Evolutionary conservation across 2,113 vertebrate genomes (phyloP).

Genomic region (Burhinus bistriatus): DNA sequence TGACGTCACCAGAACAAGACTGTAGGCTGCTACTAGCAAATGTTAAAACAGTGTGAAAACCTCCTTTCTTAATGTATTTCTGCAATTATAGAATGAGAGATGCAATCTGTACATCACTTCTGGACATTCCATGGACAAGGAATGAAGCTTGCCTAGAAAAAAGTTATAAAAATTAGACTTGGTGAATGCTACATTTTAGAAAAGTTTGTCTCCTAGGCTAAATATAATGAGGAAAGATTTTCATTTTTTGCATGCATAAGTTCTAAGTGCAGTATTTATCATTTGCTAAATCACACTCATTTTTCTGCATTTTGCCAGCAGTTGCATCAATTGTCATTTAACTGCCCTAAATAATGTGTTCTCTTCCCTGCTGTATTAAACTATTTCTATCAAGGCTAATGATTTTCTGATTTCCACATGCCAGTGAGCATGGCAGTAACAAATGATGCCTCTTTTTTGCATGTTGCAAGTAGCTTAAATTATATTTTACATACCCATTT

Average conservation of each 20-base stretch:
- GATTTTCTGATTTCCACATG: conserved; percentile 79
- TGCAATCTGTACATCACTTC: not conserved
- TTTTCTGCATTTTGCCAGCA: conserved; percentile 57
- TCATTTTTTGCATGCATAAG: conserved; percentile 44
- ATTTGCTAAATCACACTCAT: conserved; percentile 62
- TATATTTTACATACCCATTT: conserved; percentile 79
- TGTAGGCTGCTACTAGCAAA: not conserved
- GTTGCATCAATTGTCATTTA: conserved; percentile 74
- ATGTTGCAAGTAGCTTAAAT: conserved; percentile 76
- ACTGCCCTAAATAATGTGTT: conserved; percentile 74
- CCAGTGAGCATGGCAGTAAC: conserved; percentile 74
- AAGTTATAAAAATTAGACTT: conserved; percentile 50
- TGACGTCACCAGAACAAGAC: not conserved
- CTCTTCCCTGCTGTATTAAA: conserved; percentile 72
- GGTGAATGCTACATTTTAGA: conserved; percentile 19
- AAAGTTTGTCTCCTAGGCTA: conserved; percentile 37
- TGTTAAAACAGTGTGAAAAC: not conserved
- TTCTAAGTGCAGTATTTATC: conserved; percentile 64
- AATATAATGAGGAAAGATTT: conserved; percentile 63
- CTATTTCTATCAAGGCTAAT: conserved; percentile 74
- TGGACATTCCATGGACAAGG: not conserved
- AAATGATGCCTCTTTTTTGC: conserved; percentile 66
- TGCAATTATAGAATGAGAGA: not conserved
- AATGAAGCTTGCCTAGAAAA: conserved; percentile 17
- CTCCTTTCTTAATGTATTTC: not conserved